Conservation (phyloP, 2,797 vertebrate species). For the Prionace glauca region DNA sequence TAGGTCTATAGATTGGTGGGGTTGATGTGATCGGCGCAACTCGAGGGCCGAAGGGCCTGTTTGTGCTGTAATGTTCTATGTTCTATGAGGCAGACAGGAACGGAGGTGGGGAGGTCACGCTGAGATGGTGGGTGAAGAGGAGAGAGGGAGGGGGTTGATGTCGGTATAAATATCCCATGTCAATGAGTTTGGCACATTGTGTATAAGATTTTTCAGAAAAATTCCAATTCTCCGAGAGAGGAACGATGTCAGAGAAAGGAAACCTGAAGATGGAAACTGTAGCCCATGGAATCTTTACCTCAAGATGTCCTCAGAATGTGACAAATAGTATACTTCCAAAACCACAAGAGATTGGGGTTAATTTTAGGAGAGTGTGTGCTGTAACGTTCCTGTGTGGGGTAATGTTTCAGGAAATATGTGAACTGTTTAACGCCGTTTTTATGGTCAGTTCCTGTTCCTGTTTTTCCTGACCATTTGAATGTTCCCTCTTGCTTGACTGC, state of each 20-base stretch:
- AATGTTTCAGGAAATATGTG: conserved; percentile 12
- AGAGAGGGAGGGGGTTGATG: too few relatives aligned
- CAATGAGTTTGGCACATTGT: background rate
- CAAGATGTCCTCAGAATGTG: background rate
- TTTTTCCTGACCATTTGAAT: background rate
- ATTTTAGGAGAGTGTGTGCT: background rate
- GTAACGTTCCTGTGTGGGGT: conserved; percentile 1
- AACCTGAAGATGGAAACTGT: background rate
- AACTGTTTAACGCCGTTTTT: background rate
- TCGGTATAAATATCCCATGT: background rate
- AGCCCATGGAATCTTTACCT: background rate
- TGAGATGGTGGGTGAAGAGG: background rate
- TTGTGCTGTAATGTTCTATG: too few relatives aligned
- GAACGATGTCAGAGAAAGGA: too few relatives aligned
- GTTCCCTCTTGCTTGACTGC: background rate
- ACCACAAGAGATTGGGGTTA: background rate
- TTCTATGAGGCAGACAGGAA: background rate
- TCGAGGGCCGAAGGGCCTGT: too few relatives aligned
- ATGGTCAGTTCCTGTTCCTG: background rate
- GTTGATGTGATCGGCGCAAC: too few relatives aligned
- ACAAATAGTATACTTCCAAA: background rate
- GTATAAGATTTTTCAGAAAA: background rate
- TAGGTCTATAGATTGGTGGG: too few relatives aligned
- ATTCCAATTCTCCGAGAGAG: background rate
- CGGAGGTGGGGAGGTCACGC: background rate